Conservation (phyloP, 2,113 vertebrate species). For the Etheostoma spectabile region DNA sequence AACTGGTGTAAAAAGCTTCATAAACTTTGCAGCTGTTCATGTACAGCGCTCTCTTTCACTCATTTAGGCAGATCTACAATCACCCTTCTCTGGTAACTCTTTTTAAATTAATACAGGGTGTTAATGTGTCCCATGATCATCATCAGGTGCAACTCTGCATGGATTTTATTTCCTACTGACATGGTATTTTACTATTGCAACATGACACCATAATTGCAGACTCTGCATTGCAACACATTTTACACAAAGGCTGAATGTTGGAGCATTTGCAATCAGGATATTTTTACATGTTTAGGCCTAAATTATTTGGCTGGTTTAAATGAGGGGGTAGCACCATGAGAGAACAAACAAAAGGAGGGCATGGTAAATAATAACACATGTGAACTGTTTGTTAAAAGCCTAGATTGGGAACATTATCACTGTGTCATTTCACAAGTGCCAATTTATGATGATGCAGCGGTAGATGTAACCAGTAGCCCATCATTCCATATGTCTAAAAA, state of each 20-base stretch:
- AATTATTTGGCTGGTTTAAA: not conserved
- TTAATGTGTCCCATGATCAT: conserved; percentile 37
- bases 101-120: conserved; percentile 54
- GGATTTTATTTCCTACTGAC: not conserved
- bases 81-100: conserved; percentile 50
- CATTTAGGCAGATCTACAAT: conserved; percentile 56
- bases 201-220: not conserved
- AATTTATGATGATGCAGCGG: not conserved
- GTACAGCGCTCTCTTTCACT: conserved; percentile 31
- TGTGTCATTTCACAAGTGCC: not conserved
- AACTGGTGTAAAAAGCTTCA: conserved; percentile 68
- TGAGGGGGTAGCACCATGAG: not conserved
- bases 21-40: conserved; percentile 72
- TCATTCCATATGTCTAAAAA: not conserved
- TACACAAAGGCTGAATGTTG: not conserved
- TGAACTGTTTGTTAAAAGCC: not conserved
- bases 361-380: conserved; percentile 8
- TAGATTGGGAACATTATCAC: not conserved
- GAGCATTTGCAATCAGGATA: not conserved
- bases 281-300: not conserved
- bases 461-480: not conserved
- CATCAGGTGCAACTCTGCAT: conserved; percentile 17
- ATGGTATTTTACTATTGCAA: not conserved
- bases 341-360: not conserved
- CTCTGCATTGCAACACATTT: not conserved